These are phyloP conservation scores for Athripsodes cinereus DNA, from an alignment of 2,888 invertebrate species.

Conservation along the genomic window DNA sequence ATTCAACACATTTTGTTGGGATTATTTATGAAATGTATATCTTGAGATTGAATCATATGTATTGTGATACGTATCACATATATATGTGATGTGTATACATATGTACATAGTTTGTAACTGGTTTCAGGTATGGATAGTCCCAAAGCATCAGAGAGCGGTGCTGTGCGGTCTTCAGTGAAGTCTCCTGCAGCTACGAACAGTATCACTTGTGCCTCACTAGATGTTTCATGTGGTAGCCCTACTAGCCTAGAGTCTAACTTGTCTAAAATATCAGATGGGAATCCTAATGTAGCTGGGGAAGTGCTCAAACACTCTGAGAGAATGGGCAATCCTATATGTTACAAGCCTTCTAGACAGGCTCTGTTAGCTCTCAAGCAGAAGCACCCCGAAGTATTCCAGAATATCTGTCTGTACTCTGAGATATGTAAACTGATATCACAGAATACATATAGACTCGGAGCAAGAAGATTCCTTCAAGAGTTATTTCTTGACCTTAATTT, in stretches of 20 bases:
- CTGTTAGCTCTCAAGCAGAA: conserved; percentile 70
- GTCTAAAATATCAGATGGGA: conserved; percentile 23
- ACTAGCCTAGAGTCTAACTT: conserved; percentile 26
- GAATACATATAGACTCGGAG: conserved; percentile 74
- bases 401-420: conserved; percentile 90
- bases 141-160: conserved; percentile 29
- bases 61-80: too few species aligned
- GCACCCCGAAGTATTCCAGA: conserved; percentile 68
- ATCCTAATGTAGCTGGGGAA: conserved; percentile 21
- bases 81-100: too few species aligned
- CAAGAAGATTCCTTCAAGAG: conserved; percentile 87
- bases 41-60: too few species aligned
- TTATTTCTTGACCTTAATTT: conserved; percentile 82
- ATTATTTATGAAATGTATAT: too few species aligned
- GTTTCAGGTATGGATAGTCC: conserved; percentile 25
- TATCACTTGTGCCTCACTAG: conserved; percentile 23
- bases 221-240: conserved; percentile 26
- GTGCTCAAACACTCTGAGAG: conserved; percentile 68
- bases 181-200: conserved; percentile 21
- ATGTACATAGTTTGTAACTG: not conserved
- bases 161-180: conserved; percentile 15
- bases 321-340: conserved; percentile 72
- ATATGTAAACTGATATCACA: conserved; percentile 73
- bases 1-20: too few species aligned
- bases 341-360: conserved; percentile 75